phyloP scores from a whole-genome alignment of 1,140 invertebrate species.

The Amphibalanus amphitrite region DNA sequence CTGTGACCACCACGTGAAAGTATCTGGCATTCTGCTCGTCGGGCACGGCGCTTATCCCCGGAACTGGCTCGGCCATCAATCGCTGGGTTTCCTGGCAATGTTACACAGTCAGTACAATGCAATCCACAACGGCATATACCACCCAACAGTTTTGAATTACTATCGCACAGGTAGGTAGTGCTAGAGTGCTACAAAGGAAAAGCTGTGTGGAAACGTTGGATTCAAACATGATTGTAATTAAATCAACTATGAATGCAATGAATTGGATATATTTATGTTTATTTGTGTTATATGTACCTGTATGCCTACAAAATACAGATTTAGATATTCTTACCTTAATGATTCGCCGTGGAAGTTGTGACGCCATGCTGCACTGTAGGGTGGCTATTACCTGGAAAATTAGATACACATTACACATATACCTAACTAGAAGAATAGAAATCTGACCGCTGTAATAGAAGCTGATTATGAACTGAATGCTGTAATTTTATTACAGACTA shows the following conservation, averaged over 20 bases:
- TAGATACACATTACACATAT: no score
- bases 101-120: no score
- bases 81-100: slow-evolving; percentile 81
- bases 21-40: slow-evolving; percentile 91
- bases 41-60: slow-evolving; percentile 85
- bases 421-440: no score
- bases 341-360: background rate
- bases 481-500: no score
- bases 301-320: background rate
- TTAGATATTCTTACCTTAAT: background rate
- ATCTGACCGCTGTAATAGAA: no score
- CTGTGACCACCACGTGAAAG: slow-evolving; percentile 86
- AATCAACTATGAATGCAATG: slow-evolving; percentile 2
- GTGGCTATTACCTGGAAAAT: no score
- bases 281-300: background rate
- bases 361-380: background rate
- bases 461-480: no score
- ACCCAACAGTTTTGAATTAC: no score
- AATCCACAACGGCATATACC: no score
- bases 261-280: slow-evolving; percentile 1
- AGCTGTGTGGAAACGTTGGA: slow-evolving; percentile 9
- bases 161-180: slow-evolving; percentile 3
- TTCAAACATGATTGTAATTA: background rate
- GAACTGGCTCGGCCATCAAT: slow-evolving; percentile 93
- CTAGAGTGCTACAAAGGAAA: slow-evolving; percentile 9